Evolutionary conservation across 2,113 vertebrate species (phyloP).

Genomic region (Nesogale talazaci): DNA sequence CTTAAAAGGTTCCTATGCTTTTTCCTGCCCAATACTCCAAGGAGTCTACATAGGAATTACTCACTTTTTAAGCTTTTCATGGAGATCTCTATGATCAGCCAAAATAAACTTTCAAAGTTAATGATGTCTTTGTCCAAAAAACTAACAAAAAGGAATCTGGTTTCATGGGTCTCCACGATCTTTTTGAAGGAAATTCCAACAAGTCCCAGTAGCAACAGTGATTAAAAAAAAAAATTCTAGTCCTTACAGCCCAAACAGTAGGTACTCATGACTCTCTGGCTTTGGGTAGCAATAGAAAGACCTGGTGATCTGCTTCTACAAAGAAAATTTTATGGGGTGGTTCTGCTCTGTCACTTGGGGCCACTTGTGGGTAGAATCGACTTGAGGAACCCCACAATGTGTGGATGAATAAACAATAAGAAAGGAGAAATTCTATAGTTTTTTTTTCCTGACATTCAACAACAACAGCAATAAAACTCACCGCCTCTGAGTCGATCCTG

Average conservation of each 20-base stretch:
- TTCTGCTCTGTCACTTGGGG: neutral
- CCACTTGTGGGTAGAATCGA: neutral
- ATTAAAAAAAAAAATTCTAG: neutral
- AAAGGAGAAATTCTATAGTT: neutral
- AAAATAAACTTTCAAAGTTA: constrained; percentile 9
- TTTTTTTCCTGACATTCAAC: constrained; percentile 27
- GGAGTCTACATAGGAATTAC: neutral
- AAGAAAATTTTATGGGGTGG: neutral
- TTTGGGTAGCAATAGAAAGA: neutral
- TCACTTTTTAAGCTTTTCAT: neutral
- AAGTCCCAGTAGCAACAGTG: neutral
- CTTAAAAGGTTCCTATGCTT: constrained; percentile 48
- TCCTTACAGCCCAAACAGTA: neutral
- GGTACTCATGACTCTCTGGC: neutral
- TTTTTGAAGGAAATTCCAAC: constrained; percentile 24
- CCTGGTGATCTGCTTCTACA: neutral
- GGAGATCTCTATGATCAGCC: neutral
- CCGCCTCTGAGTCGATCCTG: too few species aligned
- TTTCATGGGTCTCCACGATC: neutral
- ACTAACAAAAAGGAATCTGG: neutral
- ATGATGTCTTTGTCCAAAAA: neutral
- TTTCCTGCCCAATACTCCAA: neutral
- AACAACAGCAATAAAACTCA: too few species aligned
- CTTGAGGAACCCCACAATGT: neutral
- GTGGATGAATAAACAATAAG: neutral